Percentiles rank a stretch among this genome's conserved stretches.
These are phyloP conservation scores for Cenopis cana DNA, from an alignment of 2,888 invertebrate genomes.

Conservation along the genomic window DNA sequence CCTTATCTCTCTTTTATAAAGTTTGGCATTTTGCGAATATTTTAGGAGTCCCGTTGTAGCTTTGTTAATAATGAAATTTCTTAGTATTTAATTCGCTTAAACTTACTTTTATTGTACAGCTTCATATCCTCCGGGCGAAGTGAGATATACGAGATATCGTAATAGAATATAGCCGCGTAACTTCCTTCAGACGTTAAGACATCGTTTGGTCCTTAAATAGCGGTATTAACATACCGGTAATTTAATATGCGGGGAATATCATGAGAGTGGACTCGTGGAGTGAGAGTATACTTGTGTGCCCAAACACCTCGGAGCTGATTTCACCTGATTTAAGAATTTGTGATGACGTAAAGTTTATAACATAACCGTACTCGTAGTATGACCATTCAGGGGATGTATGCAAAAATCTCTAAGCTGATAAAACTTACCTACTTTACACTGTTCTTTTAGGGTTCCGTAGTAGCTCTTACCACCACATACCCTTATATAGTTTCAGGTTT, in stretches of 20 bases:
- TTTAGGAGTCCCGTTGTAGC: not conserved
- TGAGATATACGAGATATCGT: too few species aligned
- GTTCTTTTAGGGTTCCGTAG: too few species aligned
- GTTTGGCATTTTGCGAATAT: not conserved
- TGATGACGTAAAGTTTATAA: too few species aligned
- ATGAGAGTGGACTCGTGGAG: not conserved
- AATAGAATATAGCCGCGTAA: conserved; percentile 7
- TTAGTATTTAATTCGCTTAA: not conserved
- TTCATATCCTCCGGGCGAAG: conserved; percentile 5
- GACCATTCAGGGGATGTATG: too few species aligned
- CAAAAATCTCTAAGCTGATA: too few species aligned
- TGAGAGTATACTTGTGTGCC: not conserved
- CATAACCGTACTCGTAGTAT: too few species aligned
- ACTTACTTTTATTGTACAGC: conserved; percentile 14
- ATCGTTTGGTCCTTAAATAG: not conserved
- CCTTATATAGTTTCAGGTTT: too few species aligned
- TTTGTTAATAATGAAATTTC: conserved; percentile 2
- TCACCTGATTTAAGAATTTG: too few species aligned
- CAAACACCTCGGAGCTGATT: not conserved
- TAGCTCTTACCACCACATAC: too few species aligned
- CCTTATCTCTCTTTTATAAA: not conserved
- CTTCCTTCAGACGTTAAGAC: conserved; percentile 5
- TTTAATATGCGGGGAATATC: not conserved
- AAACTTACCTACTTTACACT: too few species aligned
- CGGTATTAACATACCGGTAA: too few species aligned